phyloP scores from a whole-genome alignment of 2,888 invertebrate species.

The Mesodorylaimus sp. region DNA sequence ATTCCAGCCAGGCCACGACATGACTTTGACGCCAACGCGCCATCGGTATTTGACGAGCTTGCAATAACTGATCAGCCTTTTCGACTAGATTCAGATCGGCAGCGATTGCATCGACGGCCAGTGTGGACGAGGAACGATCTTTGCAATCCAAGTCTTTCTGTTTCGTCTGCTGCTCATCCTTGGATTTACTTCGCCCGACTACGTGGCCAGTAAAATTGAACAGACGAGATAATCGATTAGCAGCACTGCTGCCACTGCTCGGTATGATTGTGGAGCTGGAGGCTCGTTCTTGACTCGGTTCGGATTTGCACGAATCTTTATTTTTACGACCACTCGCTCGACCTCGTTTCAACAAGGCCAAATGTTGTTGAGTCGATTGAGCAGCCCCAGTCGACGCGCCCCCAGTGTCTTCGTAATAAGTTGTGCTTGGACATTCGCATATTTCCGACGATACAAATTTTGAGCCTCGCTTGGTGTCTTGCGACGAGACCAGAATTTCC shows the following conservation, averaged over 20 bases:
- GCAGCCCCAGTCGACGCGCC: no score
- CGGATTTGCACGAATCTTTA: neutral
- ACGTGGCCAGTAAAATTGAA: no score
- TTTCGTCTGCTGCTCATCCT: no score
- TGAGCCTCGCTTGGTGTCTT: neutral
- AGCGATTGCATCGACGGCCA: conserved; percentile 41
- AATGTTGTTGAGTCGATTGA: neutral
- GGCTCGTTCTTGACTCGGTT: neutral
- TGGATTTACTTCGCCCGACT: neutral
- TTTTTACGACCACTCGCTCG: neutral
- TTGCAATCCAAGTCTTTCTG: no score
- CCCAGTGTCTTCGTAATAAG: no score
- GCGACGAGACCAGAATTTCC: no score
- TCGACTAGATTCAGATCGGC: conserved; percentile 51
- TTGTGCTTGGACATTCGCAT: no score
- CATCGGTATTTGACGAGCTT: conserved; percentile 57
- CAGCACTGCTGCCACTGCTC: conserved; percentile 12
- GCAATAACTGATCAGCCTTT: conserved; percentile 54
- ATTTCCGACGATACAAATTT: neutral
- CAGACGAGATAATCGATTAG: conserved; percentile 7
- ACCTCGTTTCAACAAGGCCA: neutral
- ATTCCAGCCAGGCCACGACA: conserved; percentile 79
- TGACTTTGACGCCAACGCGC: conserved; percentile 79
- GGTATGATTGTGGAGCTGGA: conserved; percentile 13
- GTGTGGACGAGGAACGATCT: conserved; percentile 16